Percentiles rank a stretch among this genome's conserved stretches.
Conservation (phyloP, 2,797 vertebrate genomes). For the Cuculus canorus region DNA sequence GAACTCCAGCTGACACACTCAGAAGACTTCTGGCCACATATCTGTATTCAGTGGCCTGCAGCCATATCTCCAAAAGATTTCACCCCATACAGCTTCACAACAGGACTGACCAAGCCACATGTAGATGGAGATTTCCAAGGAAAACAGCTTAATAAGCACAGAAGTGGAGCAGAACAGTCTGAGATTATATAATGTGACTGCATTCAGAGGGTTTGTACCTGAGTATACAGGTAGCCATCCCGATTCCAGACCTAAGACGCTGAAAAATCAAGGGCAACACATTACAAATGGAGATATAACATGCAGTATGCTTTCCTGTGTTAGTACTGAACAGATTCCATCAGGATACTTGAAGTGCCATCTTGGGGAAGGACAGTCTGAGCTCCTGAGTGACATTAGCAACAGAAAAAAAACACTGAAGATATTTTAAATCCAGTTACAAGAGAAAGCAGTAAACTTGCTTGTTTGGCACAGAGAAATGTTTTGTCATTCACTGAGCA, state of each 20-base stretch:
- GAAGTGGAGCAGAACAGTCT: not conserved
- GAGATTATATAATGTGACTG: fast-evolving
- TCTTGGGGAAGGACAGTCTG: not conserved
- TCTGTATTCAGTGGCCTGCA: not conserved
- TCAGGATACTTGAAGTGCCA: not conserved
- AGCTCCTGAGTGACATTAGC: not conserved
- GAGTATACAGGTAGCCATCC: not conserved
- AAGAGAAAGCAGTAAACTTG: not conserved
- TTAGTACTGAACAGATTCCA: not conserved
- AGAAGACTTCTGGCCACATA: not conserved
- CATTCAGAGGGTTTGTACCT: not conserved
- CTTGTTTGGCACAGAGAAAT: not conserved
- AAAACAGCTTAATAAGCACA: not conserved
- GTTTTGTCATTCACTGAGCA: not conserved
- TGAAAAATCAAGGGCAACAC: not conserved
- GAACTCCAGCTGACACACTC: not conserved
- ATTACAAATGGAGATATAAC: not conserved
- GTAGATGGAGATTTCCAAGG: not conserved
- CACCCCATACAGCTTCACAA: not conserved
- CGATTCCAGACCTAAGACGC: not conserved
- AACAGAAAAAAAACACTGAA: not conserved
- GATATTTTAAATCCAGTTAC: not conserved
- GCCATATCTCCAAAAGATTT: not conserved
- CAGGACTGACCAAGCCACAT: not conserved
- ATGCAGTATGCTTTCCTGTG: not conserved